A percentile compares a stretch with the other conserved stretches of the same genome.
Conservation (phyloP, 2,797 vertebrate species). For the Decapterus maruadsi region DNA sequence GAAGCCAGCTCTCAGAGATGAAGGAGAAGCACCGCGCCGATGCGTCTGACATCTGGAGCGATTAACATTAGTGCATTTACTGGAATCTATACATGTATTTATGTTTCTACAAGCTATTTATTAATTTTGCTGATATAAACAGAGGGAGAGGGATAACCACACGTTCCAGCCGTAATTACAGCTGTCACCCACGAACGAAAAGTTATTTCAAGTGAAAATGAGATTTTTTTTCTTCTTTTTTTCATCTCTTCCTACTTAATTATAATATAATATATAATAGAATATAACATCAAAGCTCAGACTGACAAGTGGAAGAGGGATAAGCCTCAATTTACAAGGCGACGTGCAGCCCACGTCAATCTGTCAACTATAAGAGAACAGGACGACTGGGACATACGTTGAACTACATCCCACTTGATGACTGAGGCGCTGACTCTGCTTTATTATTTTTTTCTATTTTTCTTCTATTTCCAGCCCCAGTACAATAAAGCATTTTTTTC, state of each 20-base stretch:
- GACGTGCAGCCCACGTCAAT: neutral
- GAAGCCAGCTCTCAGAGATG: conserved; percentile 21
- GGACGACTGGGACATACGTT: neutral
- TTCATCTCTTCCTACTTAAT: neutral
- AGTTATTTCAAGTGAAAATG: neutral
- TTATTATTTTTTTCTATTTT: neutral
- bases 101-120: conserved; percentile 5
- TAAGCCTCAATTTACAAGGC: neutral
- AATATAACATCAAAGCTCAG: neutral
- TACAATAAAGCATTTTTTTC: conserved; percentile 34
- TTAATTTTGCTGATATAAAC: neutral
- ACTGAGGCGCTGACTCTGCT: conserved; percentile 17
- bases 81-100: neutral
- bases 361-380: neutral
- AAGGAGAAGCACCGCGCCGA: neutral
- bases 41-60: neutral
- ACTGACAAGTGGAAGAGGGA: conserved; percentile 1
- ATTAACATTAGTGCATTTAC: conserved; percentile 12
- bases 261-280: too few species aligned
- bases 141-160: conserved; percentile 1
- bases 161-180: neutral
- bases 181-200: neutral
- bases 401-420: neutral
- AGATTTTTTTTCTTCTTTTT: neutral
- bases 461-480: conserved; percentile 8